phyloP scores from a whole-genome alignment of 2,888 invertebrate species.

The Metallyticus violacea region DNA sequence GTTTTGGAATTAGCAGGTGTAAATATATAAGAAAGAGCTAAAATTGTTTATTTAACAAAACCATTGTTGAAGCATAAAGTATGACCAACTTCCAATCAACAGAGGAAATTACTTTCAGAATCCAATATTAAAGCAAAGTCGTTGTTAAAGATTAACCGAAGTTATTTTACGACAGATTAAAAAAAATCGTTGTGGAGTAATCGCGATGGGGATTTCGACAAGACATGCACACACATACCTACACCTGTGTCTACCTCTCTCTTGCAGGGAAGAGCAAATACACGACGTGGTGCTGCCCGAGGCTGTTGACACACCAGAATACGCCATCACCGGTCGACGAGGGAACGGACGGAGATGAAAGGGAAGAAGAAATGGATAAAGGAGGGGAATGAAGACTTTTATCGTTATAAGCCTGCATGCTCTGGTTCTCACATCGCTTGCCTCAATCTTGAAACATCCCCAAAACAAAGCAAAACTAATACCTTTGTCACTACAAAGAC shows the following conservation, averaged over 20 bases:
- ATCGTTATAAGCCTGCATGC: too few relatives aligned
- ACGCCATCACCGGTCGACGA: conserved; percentile 3
- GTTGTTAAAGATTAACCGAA: neutral
- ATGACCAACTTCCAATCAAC: too few relatives aligned
- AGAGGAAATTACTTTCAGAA: too few relatives aligned
- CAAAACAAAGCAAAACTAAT: neutral
- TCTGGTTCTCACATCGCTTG: neutral
- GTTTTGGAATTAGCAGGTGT: too few relatives aligned
- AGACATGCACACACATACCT: neutral
- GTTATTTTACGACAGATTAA: neutral
- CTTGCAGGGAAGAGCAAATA: neutral
- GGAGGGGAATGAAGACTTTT: neutral
- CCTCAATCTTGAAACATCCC: neutral
- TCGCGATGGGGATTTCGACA: neutral
- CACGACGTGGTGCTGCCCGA: neutral
- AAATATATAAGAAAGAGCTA: too few relatives aligned
- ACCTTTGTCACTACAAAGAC: neutral
- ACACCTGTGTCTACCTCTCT: neutral
- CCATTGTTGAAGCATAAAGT: too few relatives aligned
- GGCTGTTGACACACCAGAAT: conserved; percentile 22
- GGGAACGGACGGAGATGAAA: neutral
- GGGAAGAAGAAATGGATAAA: conserved; percentile 3
- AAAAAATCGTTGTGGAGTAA: neutral
- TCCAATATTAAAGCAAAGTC: too few relatives aligned
- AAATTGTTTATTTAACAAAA: too few relatives aligned